phyloP scores from a whole-genome alignment of 2,797 vertebrate genomes.

The Gila robusta region DNA sequence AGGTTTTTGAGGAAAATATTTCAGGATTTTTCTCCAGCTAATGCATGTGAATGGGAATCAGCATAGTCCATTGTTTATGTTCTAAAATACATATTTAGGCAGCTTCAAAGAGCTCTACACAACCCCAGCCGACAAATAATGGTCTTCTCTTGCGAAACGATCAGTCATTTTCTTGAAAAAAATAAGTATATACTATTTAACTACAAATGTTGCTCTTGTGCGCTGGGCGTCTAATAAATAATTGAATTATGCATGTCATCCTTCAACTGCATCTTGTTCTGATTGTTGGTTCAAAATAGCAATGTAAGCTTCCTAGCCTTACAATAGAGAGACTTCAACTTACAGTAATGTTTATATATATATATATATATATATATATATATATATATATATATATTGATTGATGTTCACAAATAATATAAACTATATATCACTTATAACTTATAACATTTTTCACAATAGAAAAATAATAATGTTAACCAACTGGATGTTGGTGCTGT shows the following conservation, averaged over 20 bases:
- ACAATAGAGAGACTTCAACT: not conserved
- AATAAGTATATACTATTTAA: no score
- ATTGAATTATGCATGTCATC: not conserved
- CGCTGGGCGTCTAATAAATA: not conserved
- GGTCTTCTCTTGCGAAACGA: not conserved
- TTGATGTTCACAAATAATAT: not conserved
- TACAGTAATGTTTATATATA: not conserved
- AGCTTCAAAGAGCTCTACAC: not conserved
- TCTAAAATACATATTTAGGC: not conserved
- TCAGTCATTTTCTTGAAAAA: not conserved
- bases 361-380: no score
- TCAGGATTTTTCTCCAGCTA: not conserved
- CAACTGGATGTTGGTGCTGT: not conserved
- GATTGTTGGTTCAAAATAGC: not conserved
- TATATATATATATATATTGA: not conserved
- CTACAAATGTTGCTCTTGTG: not conserved
- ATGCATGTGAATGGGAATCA: not conserved
- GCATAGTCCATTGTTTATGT: not conserved
- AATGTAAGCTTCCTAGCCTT: not conserved
- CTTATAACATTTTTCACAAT: not conserved
- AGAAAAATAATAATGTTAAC: not conserved
- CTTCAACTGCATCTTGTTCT: not conserved
- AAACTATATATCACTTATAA: not conserved
- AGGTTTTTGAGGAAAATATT: no score
- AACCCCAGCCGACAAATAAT: not conserved